phyloP scores from a whole-genome alignment of 2,888 invertebrate species.

The Nomada ruficornis region DNA sequence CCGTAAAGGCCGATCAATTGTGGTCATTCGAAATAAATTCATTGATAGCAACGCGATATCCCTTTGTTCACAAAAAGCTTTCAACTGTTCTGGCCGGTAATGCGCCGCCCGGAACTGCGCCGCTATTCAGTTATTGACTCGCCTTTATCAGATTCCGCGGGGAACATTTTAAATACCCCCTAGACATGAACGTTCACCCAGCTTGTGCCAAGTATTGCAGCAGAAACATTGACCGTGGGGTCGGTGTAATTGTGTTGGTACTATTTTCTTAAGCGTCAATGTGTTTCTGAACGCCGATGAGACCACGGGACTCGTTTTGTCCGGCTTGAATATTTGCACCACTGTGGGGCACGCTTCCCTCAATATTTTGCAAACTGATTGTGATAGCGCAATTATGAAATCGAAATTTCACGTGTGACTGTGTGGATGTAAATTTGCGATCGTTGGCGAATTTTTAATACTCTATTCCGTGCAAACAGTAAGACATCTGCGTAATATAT shows the following conservation, averaged over 20 bases:
- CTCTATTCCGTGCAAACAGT: too few species aligned
- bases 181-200: conserved; percentile 2
- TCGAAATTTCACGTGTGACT: too few species aligned
- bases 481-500: too few species aligned
- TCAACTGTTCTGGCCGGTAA: conserved; percentile 26
- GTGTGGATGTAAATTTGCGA: too few species aligned
- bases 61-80: conserved; percentile 11
- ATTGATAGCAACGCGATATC: conserved; percentile 14
- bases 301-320: too few species aligned
- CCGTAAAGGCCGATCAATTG: neutral
- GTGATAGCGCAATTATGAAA: too few species aligned
- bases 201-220: neutral
- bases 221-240: neutral
- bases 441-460: too few species aligned
- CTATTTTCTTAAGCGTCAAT: neutral
- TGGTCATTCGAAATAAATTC: conserved; percentile 15
- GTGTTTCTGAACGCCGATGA: neutral
- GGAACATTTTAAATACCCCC: conserved; percentile 34
- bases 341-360: too few species aligned
- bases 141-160: conserved; percentile 11
- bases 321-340: too few species aligned
- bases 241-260: neutral
- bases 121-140: conserved; percentile 34
- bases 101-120: conserved; percentile 4
- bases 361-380: too few species aligned